Base-by-base conservation (phyloP, 2,797 vertebrate genomes). In the Cirrhinus molitorella region DNA sequence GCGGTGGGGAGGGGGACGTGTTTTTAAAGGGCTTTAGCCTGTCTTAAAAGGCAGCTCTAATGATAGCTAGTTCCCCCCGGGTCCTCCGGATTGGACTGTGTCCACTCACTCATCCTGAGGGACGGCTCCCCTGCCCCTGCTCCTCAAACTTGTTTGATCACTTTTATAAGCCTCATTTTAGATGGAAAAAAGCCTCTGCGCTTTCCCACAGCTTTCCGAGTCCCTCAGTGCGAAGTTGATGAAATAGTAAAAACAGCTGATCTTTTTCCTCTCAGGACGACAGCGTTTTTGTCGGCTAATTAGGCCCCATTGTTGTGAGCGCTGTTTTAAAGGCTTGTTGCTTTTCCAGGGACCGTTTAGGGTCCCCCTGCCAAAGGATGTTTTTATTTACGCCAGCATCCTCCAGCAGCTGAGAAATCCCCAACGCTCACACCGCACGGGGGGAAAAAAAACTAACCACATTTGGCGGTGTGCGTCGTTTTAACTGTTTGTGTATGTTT, bases 231-330 rank as follows among this genome's bases (percentile, higher is more conserved):
- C 83, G 81, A 88, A 88, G 87, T 88, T 86, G 84, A 87, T 88
- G 84, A 89, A 88, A 88, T 87, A 77, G 81, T 87, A 87, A 89
- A 90, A 89, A 75, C 85, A 86, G 88, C 85, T 87, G 88, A 89
- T 89, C 77, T 87, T 81, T 85, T 83, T 34, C 74, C 86, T 86
- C 83, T 88, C 78, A 90, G 92, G 93, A 94, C 92, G 89, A 90
- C 85, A 85, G 87, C 88, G 85, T 92, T 92, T 93, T 92, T 92
- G 90, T 94, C 93, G 92, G 90, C 93, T 95, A 95, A 96, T 96
- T 96, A 95, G 93, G 91, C 92, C 90, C 93, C 91, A 94, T 94
- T 94, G 92, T 94, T 94, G 92, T 92, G 92, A 94, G 93, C 87
- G 92, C 91, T 90, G 92, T 90, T 93, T 90, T 92, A 94, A 94